Evolutionary conservation across 1,140 invertebrate species (phyloP), one percentile per base, ranked within the genome.

Genomic region (Cydia fagiglandana): DNA sequence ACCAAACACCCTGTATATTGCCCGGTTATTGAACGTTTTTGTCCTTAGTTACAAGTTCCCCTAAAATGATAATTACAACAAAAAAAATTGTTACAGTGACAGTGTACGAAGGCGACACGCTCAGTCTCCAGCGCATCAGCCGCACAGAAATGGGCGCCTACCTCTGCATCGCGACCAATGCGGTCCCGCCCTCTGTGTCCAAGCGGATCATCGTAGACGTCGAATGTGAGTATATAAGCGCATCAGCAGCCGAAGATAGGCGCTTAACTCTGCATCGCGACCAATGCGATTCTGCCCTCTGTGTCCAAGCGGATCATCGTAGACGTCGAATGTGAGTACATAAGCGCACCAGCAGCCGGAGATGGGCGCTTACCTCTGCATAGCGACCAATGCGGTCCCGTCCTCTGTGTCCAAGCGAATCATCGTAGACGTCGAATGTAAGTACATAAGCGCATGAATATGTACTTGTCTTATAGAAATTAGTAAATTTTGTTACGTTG

Each of bases 181-280:
- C 96, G 34, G 96, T 98, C 9, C 97, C 97, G 15, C 97, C 97
- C 15, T 97, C 97, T 2, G 97, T 97, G 81, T 97, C 96, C 89
- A 98, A 97, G 93, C 94, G 96, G 83, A 97, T 97, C 88, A 97
- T 96, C 82, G 95, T 97, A n/a, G 96, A 97, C 89, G 96, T 97
- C 77, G 97, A 97, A 94, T 97, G 97, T 97, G 13, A 75, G 70
- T 73, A 34, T 5, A 34, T 34, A 41, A 96, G 82, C 96, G 96
- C 93, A 97, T 97, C 85, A 96, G 96, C 82, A 94, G 97, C 77
- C 95, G 66, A 96, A 98, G 85, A 97, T 97, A 96, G 97, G 96
- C n/a, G 96, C 96, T 73, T 97, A 97, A 93, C 94, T 97, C 24
- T 97, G 96, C 88, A 97, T 96, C 85, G 96, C 96, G 61, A 96